phyloP scores from a whole-genome alignment of 1,140 invertebrate species.

The Harlomillsia oculata region DNA sequence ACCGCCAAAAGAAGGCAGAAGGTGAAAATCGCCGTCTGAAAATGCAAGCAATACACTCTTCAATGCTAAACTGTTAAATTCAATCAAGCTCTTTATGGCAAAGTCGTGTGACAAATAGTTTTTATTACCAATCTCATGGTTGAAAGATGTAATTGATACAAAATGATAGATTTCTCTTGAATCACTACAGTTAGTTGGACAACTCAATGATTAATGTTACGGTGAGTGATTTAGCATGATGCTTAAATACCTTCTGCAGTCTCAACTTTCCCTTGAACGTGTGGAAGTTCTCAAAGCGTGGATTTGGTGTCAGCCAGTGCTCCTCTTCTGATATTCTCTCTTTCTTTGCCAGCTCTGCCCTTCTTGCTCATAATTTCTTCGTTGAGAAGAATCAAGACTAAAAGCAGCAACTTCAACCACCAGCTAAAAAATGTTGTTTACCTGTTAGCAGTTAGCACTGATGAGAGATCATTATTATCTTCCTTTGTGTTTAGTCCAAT shows the following conservation, averaged over 20 bases:
- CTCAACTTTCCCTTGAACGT: slow-evolving; percentile 7
- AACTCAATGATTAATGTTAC: no score
- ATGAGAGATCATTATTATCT: not conserved
- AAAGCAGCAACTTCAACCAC: not conserved
- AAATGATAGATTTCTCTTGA: not conserved
- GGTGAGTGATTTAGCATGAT: not conserved
- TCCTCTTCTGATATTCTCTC: not conserved
- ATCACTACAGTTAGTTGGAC: no score
- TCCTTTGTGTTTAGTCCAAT: not conserved
- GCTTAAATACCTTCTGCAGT: slow-evolving; percentile 8
- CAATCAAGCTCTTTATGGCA: not conserved
- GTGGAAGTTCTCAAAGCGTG: slow-evolving; percentile 6
- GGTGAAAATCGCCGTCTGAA: not conserved
- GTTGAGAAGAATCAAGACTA: not conserved
- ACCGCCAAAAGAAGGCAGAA: not conserved
- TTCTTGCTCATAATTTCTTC: slow-evolving; percentile 9
- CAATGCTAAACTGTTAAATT: not conserved
- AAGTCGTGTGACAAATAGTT: not conserved
- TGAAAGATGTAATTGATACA: not conserved
- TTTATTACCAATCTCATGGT: not conserved
- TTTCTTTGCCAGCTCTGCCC: slow-evolving; percentile 5
- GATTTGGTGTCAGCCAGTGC: slow-evolving; percentile 11
- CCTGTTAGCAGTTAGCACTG: not conserved
- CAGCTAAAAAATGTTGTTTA: no score
- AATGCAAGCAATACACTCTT: not conserved